Base-by-base conservation (phyloP, 2,113 vertebrate genomes). In the Corydoras maculifer region DNA sequence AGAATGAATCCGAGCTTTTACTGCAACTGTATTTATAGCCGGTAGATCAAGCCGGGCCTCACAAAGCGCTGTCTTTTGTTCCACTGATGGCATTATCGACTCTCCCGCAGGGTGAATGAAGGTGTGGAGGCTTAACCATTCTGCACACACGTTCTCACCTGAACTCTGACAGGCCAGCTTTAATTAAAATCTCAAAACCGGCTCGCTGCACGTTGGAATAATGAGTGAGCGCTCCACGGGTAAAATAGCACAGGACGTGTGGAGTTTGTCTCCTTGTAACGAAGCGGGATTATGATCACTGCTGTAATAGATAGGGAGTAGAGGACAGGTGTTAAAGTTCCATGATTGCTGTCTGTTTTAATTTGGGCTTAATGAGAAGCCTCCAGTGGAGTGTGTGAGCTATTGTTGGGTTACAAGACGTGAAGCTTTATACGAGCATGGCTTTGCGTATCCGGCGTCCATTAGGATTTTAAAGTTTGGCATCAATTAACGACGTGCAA, bases 81-180 rank as follows among this genome's bases (percentile, higher is more conserved):
- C 13, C 58, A 18, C 51, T 8, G 43, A 32, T 50, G 43, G 31
- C 59, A 55, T 60, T 59, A 74, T 30, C 32, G 58, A 55, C n/a
- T 30, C 29, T 64, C 72, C 68, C 55, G 68, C 57, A 7, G 53
- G 55, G 67, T 13, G 35, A 55, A 65, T 14, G 54, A 60, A 76
- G 74, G 80, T 80, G 78, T 73, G 76, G 79, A 80, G 68, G 12
- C 74, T 62, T 69, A 58, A 62, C 49, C 72, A 31, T 53, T 12
- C 58, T 58, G 48, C 32, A 25, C 5, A 15, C 55, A 49, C n/a
- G 14, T 68, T 63, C 31, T 62, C 18, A 72, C 69, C 74, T 57
- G 49, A n/a, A 30, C 58, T 58, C 64, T 64, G 35, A 65, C 72
- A 65, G 62, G 14, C 58, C 62, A 8, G 53, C 31, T 0, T 58